Percentiles rank a stretch among this genome's conserved stretches.
Evolutionary conservation across 2,113 vertebrate species (phyloP).

Genomic region (Neopipo cinnamomea): DNA sequence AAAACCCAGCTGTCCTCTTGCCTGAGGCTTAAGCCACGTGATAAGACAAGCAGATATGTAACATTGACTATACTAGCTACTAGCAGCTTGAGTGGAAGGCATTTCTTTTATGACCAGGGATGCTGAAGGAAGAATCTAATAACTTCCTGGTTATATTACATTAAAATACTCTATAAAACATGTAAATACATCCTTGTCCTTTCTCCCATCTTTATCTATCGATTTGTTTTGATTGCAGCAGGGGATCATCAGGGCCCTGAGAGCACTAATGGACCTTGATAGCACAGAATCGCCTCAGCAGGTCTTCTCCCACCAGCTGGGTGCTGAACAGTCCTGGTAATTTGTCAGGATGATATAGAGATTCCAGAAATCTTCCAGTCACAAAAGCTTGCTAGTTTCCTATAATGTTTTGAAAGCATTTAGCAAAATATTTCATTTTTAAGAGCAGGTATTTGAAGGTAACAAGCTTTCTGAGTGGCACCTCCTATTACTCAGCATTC

Average conservation of each 20-base stretch:
- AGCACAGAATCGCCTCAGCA: neutral
- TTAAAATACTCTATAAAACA: neutral
- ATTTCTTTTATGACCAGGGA: neutral
- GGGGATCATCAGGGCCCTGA: neutral
- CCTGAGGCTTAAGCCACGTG: neutral
- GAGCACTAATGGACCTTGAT: neutral
- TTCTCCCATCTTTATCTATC: neutral
- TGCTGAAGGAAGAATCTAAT: neutral
- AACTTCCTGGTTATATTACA: neutral
- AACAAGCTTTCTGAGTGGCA: neutral
- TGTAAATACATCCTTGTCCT: neutral
- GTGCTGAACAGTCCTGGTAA: too few relatives aligned
- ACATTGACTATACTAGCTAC: neutral
- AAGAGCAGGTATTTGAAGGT: neutral
- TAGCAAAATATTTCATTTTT: neutral
- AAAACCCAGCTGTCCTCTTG: neutral
- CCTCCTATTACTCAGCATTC: neutral
- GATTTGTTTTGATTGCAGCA: neutral
- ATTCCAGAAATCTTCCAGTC: neutral
- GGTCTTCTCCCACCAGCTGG: neutral
- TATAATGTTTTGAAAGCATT: neutral
- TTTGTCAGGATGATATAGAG: neutral
- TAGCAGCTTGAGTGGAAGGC: neutral
- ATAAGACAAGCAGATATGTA: neutral
- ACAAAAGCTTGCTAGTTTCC: neutral